Evolutionary conservation across 2,113 vertebrate genomes (phyloP).

Genomic region (Varanus salvator): DNA sequence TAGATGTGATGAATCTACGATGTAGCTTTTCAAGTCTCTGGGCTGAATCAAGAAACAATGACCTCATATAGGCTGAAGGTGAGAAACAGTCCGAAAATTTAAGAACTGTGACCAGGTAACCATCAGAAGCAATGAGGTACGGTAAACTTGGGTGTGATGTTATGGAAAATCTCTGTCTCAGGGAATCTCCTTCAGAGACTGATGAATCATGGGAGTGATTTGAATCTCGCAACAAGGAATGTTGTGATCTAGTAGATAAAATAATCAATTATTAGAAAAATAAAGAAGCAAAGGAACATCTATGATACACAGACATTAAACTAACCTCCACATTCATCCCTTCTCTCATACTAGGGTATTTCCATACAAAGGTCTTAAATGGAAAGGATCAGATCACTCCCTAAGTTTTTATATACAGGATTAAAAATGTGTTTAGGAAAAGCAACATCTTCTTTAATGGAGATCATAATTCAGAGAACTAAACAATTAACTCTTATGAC

Average conservation of each 20-base stretch:
- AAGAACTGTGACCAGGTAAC: conserved; percentile 91
- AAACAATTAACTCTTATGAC: rapidly evolving
- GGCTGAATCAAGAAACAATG: conserved; percentile 81
- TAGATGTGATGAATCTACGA: conserved; percentile 66
- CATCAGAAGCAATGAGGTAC: conserved; percentile 92
- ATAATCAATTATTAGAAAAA: conserved; percentile 44
- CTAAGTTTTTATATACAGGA: background rate
- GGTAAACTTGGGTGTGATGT: conserved; percentile 87
- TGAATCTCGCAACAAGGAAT: conserved; percentile 72
- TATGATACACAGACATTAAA: background rate
- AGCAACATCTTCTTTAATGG: background rate
- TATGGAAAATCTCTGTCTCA: conserved; percentile 92
- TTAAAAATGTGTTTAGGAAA: background rate
- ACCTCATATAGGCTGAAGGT: conserved; percentile 80
- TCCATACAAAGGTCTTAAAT: background rate
- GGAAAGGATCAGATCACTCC: background rate
- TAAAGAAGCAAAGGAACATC: conserved; percentile 7
- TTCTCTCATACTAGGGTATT: background rate
- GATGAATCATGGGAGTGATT: conserved; percentile 83
- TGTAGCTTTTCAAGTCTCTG: conserved; percentile 82
- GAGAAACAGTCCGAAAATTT: conserved; percentile 76
- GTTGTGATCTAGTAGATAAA: conserved; percentile 79
- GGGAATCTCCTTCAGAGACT: conserved; percentile 82
- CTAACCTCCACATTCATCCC: background rate
- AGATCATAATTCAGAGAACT: background rate